Base-by-base conservation (phyloP, 1,140 invertebrate genomes). In the Mesaphorura yosii region DNA sequence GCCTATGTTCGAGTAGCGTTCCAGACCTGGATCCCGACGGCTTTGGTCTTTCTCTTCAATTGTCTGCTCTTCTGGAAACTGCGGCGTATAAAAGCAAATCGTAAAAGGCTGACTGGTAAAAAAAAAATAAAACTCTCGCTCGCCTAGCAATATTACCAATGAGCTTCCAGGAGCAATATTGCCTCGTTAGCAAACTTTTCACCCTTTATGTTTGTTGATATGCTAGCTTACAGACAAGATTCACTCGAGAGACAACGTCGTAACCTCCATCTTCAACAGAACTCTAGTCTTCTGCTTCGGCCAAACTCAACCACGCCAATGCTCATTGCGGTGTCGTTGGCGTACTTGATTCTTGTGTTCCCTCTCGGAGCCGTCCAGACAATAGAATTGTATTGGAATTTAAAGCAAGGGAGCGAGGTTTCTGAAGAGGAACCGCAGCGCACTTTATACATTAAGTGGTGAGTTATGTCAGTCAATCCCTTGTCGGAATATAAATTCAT, bases 361-460 rank as follows among this genome's bases (percentile, higher is more conserved):
- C 69, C 69, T 5, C 56, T 70, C 34, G 69, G 68, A 34, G 59
- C 66, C 27, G 66, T 70, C 14, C 68, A 70, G 55, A 67, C 68
- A 5, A 48, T 67, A 17, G 69, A 69, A 45, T 57, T 70, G 3
- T 69, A 68, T 41, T 70, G 67, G 68, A 52, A 59, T 31, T 17
- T 51, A 1, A 37, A 57, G 4, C 3, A 31, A 3, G 23, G 20
- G 20, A 51, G 47, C 1, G 27, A 29, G 1, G 25, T 54, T 2
- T 26, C 42, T 26, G 19, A 29, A 19, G 31, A 17, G 10, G 54
- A 49, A 27, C 41, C 57, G 37, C 5, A 28, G 12, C 25, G 23
- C 19, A 1, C 38, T 20, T 2, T 44, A 1, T 59, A 51, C 22
- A 34, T 60, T 28, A 4, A 50, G 12, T 60, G 51, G 53, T 51